Base-by-base conservation (phyloP, 2,888 invertebrate genomes). In the Cheilosia impressa region DNA sequence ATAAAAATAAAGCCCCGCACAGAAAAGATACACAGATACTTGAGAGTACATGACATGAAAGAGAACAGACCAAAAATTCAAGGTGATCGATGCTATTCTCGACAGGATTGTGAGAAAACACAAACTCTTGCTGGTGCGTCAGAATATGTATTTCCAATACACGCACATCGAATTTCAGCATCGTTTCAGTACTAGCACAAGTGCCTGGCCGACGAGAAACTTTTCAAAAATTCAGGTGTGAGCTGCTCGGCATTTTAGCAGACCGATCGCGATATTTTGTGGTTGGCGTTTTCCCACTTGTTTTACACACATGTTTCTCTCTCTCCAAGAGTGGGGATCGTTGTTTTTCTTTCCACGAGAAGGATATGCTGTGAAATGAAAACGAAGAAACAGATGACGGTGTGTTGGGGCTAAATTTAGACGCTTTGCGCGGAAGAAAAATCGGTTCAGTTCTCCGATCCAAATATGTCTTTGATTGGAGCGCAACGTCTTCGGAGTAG, bases 401-500 rank as follows among this genome's bases (percentile, higher is more conserved):
- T 81, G 60, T 72, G 34, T 76, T 69, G 69, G 66, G 34, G 27
- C 85, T 85, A 85, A 81, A 72, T 76, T 85, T 85, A 85, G 81
- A 76, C 10, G n/a, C 2, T 34, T 10, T 6, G 62, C 66, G 76
- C 52, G 50, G 65, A 38, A 53, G 66, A 78, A 69, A 65, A 73
- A 47, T 73, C 22, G 45, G 22, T 77, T 85, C 76, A 52, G 76
- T 85, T 62, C 62, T 76, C 69, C 90, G 90, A 90, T 89, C 92
- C 92, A 92, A 92, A 92, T 92, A 92, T 91, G 92, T 92, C 91
- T 91, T 90, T 90, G 90, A 90, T 91, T 90, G 90, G 89, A 89
- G 88, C 88, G 55, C 88, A 22, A 38, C 13, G 7, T 41, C 57
- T 41, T 57, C 63, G 60, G 82, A 87, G 87, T 88, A 87, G 89